Base-by-base conservation (phyloP, 1,140 invertebrate species). In the Marisa cornuarietis region DNA sequence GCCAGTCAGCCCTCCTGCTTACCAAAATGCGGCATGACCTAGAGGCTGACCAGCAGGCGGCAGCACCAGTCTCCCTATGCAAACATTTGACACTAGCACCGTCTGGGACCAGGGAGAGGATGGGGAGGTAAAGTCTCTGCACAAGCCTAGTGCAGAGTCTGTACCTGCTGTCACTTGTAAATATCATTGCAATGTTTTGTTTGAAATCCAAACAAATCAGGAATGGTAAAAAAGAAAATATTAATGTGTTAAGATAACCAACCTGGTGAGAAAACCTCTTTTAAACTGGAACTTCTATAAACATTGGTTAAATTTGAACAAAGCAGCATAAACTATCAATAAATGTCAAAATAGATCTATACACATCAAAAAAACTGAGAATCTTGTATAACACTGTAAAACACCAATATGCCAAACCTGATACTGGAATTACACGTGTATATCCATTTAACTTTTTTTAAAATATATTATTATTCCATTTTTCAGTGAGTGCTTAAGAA, bases 161-260 rank as follows among this genome's bases (percentile, higher is more conserved):
- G 20, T 52, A 76, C 42, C 73, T 51, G 49, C 26, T 74, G 69
- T 78, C 69, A 69, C 76, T 69, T 76, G 63, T 79, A 82, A 83
- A 85, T 83, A 82, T 85, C 81, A 83, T 82, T 83, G 79, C 82
- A 85, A 83, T 81, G 73, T 81, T 69, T 74, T 81, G 76, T 82
- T 82, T 78, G 79, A 82, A 80, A 85, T 82, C 71, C 66, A 79
- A 85, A 83, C 81, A 83, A 83, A 82, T 85, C 82, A 74, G 82
- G 84, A 85, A 85, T 85, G 84, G 79, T 83, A 82, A 83, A 85
- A 85, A 82, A 82, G 79, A 80, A 83, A 85, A 77, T 77, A 65
- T 77, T 68, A 14, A 69, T 62, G 49, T 51, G 42, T 66, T 66
- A 80, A 79, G 65, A 69, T 26, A 51, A 49, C 63, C 63, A 51